phyloP scores from a whole-genome alignment of 2,888 invertebrate species.

The Apodemia mormo region DNA sequence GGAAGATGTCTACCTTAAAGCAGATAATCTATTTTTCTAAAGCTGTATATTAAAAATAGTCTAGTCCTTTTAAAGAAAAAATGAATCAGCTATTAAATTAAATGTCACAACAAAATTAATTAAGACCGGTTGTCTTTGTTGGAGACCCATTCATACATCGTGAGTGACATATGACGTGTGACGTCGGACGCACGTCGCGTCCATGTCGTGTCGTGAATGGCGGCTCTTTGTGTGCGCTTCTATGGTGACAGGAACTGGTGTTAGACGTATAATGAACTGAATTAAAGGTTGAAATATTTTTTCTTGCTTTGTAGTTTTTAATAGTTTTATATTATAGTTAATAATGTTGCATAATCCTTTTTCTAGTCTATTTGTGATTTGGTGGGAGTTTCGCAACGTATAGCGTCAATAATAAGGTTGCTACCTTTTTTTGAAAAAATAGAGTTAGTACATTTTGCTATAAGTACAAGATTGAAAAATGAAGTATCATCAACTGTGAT shows the following conservation, averaged over 20 bases:
- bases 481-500: no score
- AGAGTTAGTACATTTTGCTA: no score
- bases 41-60: no score
- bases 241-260: conserved; percentile 42
- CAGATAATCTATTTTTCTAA: no score
- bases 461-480: no score
- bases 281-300: conserved; percentile 26
- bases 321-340: no score
- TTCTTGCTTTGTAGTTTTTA: not conserved
- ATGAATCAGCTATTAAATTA: conserved; percentile 20
- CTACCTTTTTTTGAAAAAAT: no score
- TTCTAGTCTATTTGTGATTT: no score
- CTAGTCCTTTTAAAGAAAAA: conserved; percentile 17
- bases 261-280: conserved; percentile 37
- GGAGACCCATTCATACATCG: conserved; percentile 32
- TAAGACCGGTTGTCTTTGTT: conserved; percentile 31
- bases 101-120: conserved; percentile 32
- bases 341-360: no score
- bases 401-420: no score
- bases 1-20: no score
- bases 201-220: conserved; percentile 40
- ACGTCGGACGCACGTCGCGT: conserved; percentile 41
- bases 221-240: conserved; percentile 38
- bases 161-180: conserved; percentile 38
- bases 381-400: no score